These are phyloP conservation scores for Montipora cactus DNA, from an alignment of 64 coral and sea anemone species.

Conservation along the genomic window DNA sequence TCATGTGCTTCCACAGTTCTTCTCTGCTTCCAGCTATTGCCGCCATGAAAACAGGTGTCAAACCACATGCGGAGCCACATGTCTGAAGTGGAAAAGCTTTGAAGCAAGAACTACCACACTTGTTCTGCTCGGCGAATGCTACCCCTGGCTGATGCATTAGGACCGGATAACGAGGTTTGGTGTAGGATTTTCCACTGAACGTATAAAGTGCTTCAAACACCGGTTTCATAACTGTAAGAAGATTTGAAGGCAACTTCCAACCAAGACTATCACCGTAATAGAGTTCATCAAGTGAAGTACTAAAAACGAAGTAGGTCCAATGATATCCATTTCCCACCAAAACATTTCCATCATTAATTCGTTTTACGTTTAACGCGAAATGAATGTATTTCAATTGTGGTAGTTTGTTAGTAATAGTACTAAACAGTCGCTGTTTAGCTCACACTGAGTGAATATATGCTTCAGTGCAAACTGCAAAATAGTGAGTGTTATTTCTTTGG, in stretches of 20 bases:
- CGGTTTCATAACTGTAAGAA: conserved; percentile 42
- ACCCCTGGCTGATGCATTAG: conserved; percentile 32
- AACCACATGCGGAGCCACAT: conserved; percentile 22
- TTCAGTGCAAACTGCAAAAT: conserved; percentile 40
- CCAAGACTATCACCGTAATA: conserved; percentile 48
- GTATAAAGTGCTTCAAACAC: conserved; percentile 31
- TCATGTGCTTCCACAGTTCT: conserved; percentile 28
- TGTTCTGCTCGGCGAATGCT: neutral
- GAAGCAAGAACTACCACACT: conserved; percentile 38
- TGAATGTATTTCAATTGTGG: conserved; percentile 52
- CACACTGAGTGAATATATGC: conserved; percentile 11
- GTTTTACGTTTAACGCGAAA: conserved; percentile 33
- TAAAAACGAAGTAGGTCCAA: conserved; percentile 73
- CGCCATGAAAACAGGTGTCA: conserved; percentile 32
- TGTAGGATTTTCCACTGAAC: conserved; percentile 23
- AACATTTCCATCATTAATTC: conserved; percentile 50
- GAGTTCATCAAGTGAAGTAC: conserved; percentile 32
- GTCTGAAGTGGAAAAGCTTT: conserved; percentile 51
- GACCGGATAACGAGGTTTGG: conserved; percentile 40
- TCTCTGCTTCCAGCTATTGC: conserved; percentile 28
- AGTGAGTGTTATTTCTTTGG: conserved; percentile 14
- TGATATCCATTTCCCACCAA: conserved; percentile 52
- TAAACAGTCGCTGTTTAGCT: conserved; percentile 11
- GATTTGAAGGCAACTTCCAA: conserved; percentile 44
- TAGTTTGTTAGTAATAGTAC: conserved; percentile 37